Base-by-base conservation (phyloP, 2,888 invertebrate species). In the Chymomyza procnemis region DNA sequence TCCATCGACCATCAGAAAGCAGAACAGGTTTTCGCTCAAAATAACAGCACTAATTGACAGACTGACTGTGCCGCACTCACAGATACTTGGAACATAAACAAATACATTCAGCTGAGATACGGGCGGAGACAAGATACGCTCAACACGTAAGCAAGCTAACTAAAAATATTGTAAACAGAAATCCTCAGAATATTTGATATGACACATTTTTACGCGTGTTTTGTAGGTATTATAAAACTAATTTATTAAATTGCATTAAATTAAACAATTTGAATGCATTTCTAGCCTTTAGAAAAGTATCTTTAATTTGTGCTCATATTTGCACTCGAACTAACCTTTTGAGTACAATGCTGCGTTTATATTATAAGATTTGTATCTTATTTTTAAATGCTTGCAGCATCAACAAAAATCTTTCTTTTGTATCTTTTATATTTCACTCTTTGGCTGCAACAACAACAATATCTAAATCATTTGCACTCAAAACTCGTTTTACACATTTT, bases 31-130 rank as follows among this genome's bases (percentile, higher is more conserved):
- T 54, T 78, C 57, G 26, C 63, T 64, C 64, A 79, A 77, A 66
- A 77, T 72, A 78, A 76, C 75, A 76, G 72, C 84, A 78, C 67
- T 81, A 86, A 81, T 81, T 81, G 75, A 80, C 73, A 77, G n/a
- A 14, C 4, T n/a, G n/a, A 50, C 48, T 18, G 16, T 12, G 6
- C 50, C 4, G 18, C n/a, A 50, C 85, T 62, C 77, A 85, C 80
- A 66, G 54, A 12, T 56, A 56, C 69, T 62, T n/a, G 3, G 34
- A 41, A 12, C 34, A 12, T 12, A 41, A 12, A 41, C 34, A 41
- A 12, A 41, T 41, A 41, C 34, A 41, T 2, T 2, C 34, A 41
- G 9, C n/a, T n/a, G 12, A 41, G 12, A 41, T 41, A 9, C 34
- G 34, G 26, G 26, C 26, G 12, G 34, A 41, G 9, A 41, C 34